Conservation (phyloP, 2,888 invertebrate genomes). For the Tanytarsus gracilentus region DNA sequence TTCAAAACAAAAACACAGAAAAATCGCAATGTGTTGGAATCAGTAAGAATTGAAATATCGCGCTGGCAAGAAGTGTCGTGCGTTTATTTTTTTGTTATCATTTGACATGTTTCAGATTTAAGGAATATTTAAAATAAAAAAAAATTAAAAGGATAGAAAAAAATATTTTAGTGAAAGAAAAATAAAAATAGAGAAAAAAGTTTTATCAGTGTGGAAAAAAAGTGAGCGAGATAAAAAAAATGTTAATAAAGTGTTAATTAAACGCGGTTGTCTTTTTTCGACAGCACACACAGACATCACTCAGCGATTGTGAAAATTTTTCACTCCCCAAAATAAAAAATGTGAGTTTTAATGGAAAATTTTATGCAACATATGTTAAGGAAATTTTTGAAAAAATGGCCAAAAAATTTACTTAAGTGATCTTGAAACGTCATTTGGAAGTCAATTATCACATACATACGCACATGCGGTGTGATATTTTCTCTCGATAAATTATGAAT, state of each 20-base stretch:
- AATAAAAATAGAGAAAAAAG: neutral
- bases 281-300: neutral
- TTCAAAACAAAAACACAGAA: constrained; percentile 26
- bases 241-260: constrained; percentile 2
- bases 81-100: constrained; percentile 28
- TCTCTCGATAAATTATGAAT: constrained; percentile 22
- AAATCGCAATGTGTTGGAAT: constrained; percentile 20
- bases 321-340: neutral
- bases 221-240: neutral
- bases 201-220: constrained; percentile 7
- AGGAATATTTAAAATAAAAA: neutral
- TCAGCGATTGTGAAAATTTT: neutral
- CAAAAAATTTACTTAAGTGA: no score
- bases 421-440: no score
- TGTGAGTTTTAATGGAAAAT: neutral
- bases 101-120: constrained; percentile 7
- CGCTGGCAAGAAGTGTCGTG: constrained; percentile 12
- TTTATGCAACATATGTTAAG: constrained; percentile 20
- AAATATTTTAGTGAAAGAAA: neutral
- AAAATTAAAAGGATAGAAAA: neutral
- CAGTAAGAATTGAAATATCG: constrained; percentile 23
- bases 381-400: constrained; percentile 10
- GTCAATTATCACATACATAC: no score
- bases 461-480: no score
- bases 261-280: neutral